Conservation (phyloP, 2,113 vertebrate genomes). For the Glareola pratincola region DNA sequence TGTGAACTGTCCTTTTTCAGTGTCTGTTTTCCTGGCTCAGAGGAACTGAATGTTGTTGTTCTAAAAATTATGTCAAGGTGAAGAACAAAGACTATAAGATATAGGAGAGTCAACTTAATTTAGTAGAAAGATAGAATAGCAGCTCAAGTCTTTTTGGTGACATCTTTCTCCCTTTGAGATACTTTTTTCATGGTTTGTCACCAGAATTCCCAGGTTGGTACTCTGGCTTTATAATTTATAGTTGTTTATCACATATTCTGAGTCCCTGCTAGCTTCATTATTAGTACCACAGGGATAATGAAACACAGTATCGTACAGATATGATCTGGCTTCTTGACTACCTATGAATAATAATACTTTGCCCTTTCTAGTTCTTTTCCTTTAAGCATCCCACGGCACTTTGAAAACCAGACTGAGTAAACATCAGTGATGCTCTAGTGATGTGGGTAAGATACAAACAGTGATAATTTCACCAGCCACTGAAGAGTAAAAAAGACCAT, state of each 20-base stretch:
- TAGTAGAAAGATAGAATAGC: slow-evolving; percentile 12
- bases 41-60: neutral
- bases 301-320: slow-evolving; percentile 43
- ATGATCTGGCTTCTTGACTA: slow-evolving; percentile 40
- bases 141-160: slow-evolving; percentile 32
- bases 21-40: neutral
- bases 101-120: slow-evolving; percentile 17
- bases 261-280: slow-evolving; percentile 37
- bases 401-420: slow-evolving; percentile 31
- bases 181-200: slow-evolving; percentile 26
- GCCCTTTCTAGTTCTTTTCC: slow-evolving; percentile 39
- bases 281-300: slow-evolving; percentile 59
- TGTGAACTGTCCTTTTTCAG: neutral
- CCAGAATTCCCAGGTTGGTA: slow-evolving; percentile 27
- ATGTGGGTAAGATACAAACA: neutral
- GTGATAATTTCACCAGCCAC: neutral
- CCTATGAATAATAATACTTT: slow-evolving; percentile 54
- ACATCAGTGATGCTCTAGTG: neutral
- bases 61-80: neutral
- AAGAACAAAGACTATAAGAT: neutral
- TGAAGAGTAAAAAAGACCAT: neutral
- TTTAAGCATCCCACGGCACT: slow-evolving; percentile 31
- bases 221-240: slow-evolving; percentile 30
- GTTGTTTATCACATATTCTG: slow-evolving; percentile 48
- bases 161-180: slow-evolving; percentile 31